These are phyloP conservation scores for Mythimna pallens DNA, from an alignment of 2,888 invertebrate genomes.

Conservation along the genomic window DNA sequence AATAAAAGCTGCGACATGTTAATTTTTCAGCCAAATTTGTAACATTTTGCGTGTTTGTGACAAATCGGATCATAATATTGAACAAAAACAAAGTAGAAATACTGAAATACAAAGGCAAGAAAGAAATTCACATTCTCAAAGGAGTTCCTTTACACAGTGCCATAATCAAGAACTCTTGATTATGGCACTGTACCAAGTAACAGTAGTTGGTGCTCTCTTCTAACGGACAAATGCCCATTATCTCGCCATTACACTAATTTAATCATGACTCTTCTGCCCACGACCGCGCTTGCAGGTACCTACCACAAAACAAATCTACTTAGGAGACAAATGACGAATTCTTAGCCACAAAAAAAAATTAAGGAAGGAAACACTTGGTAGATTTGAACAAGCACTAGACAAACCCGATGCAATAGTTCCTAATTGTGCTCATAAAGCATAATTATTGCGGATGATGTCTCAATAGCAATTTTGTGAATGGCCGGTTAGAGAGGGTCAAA, in stretches of 20 bases:
- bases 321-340: not conserved
- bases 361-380: not conserved
- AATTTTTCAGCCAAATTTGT: constrained; percentile 39
- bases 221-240: constrained; percentile 19
- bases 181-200: not conserved
- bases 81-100: not conserved
- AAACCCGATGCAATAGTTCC: constrained; percentile 39
- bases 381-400: constrained; percentile 20
- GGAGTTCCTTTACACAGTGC: not conserved
- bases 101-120: not conserved
- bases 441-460: constrained; percentile 84
- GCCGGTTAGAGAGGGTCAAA: constrained; percentile 80
- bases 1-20: constrained; percentile 58
- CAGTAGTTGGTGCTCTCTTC: not conserved
- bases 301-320: not conserved
- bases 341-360: not conserved
- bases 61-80: constrained; percentile 8
- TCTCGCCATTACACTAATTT: constrained; percentile 40
- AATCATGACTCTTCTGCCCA: constrained; percentile 25
- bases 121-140: not conserved
- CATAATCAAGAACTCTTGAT: not conserved
- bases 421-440: constrained; percentile 69
- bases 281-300: constrained; percentile 13
- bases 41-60: constrained; percentile 20
- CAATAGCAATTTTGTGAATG: constrained; percentile 85